A percentile compares a stretch with the other conserved stretches of the same genome.
Conservation (phyloP, 37 sponge, comb jelly and placozoan species). For the Haliclona indistincta region DNA sequence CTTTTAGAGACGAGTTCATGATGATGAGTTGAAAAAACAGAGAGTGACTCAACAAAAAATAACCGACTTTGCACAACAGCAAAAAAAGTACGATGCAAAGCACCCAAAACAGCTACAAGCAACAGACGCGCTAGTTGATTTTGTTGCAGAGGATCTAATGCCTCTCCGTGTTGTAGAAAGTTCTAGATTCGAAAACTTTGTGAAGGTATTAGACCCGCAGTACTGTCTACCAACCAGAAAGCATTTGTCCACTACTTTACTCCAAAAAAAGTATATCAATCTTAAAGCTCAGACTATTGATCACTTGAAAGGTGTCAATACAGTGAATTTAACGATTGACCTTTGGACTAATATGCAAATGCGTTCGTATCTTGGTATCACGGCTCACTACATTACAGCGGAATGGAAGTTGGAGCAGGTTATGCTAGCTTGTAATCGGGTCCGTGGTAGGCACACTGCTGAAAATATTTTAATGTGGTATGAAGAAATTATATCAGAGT, state of each 20-base stretch:
- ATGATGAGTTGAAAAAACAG: too few species aligned
- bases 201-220: constrained; percentile 14
- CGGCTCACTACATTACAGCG: constrained; percentile 18
- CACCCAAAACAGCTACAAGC: too few species aligned
- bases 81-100: too few species aligned
- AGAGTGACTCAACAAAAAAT: too few species aligned
- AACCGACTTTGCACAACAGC: too few species aligned
- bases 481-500: not conserved
- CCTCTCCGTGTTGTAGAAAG: constrained; percentile 32
- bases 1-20: too few species aligned
- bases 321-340: constrained; percentile 21
- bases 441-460: constrained; percentile 25
- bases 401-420: constrained; percentile 20
- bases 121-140: constrained; percentile 26
- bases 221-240: constrained; percentile 28
- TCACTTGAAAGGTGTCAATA: constrained; percentile 5
- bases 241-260: constrained; percentile 28
- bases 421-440: constrained; percentile 24
- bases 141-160: constrained; percentile 29
- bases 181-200: constrained; percentile 22
- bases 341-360: constrained; percentile 45
- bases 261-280: constrained; percentile 16
- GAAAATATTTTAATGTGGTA: not conserved
- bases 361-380: constrained; percentile 26
- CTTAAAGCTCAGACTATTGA: constrained; percentile 3